Percentiles rank a stretch among this genome's conserved stretches.
Conservation (phyloP, 2,113 vertebrate genomes). For the Willisornis vidua region DNA sequence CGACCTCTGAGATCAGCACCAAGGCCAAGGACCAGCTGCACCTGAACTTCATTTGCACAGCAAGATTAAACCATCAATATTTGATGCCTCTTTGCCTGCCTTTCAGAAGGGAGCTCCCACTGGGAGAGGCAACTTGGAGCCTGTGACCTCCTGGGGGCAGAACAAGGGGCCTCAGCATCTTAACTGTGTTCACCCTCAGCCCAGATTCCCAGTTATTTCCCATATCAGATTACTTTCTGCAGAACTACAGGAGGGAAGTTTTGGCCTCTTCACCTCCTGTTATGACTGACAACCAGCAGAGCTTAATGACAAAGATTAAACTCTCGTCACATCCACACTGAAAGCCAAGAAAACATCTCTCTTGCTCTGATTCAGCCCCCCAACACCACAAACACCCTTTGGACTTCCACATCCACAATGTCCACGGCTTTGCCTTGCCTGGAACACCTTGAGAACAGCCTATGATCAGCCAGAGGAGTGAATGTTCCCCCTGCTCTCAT, state of each 20-base stretch:
- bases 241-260: neutral
- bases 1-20: neutral
- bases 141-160: slow-evolving; percentile 8
- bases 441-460: neutral
- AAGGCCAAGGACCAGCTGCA: neutral
- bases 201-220: neutral
- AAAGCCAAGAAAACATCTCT: neutral
- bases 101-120: neutral
- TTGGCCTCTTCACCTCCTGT: slow-evolving; percentile 33
- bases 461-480: neutral
- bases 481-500: neutral
- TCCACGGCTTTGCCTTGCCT: neutral
- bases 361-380: neutral
- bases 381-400: neutral
- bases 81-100: slow-evolving; percentile 9
- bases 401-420: neutral
- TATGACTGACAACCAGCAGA: slow-evolving; percentile 1
- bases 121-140: neutral
- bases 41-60: neutral
- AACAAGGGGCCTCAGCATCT: neutral
- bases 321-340: neutral
- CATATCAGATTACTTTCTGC: slow-evolving; percentile 18
- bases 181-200: neutral
- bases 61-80: slow-evolving; percentile 46
- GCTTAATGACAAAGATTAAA: neutral